Evolutionary conservation across 2,113 vertebrate species (phyloP).

Genomic region (Excalfactoria chinensis): DNA sequence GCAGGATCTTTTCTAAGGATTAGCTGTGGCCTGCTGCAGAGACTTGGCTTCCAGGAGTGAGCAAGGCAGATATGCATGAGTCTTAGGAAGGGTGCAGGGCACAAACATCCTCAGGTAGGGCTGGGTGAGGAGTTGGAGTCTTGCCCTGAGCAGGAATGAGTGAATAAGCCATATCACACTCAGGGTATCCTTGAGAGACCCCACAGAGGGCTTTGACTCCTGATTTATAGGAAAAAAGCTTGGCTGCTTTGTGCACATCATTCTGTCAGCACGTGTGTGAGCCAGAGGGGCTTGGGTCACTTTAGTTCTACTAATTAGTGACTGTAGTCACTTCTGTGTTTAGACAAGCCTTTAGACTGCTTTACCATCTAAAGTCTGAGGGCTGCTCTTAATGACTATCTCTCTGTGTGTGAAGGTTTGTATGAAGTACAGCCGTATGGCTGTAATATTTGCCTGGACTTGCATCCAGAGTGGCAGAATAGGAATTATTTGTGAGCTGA

Average conservation of each 20-base stretch:
- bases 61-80: fast-evolving
- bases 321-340: constrained; percentile 17
- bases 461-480: not conserved
- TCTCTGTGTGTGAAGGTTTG: not conserved
- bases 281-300: constrained; percentile 8
- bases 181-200: not conserved
- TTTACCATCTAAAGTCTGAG: constrained; percentile 27
- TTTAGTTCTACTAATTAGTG: constrained; percentile 13
- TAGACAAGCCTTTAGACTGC: constrained; percentile 47
- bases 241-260: not conserved
- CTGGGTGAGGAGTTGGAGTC: not conserved
- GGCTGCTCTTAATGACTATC: constrained; percentile 38
- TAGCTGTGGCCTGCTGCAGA: not conserved
- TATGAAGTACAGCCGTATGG: not conserved
- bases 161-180: not conserved
- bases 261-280: not conserved
- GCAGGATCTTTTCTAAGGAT: not conserved
- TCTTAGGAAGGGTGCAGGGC: not conserved
- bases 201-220: not conserved
- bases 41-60: not conserved
- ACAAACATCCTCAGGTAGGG: not conserved
- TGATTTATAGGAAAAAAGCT: not conserved
- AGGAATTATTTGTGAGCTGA: constrained; percentile 46
- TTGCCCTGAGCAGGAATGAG: not conserved
- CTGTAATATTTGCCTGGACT: constrained; percentile 51